Base-by-base conservation (phyloP, 2,888 invertebrate species). In the Bedellia somnulentella region DNA sequence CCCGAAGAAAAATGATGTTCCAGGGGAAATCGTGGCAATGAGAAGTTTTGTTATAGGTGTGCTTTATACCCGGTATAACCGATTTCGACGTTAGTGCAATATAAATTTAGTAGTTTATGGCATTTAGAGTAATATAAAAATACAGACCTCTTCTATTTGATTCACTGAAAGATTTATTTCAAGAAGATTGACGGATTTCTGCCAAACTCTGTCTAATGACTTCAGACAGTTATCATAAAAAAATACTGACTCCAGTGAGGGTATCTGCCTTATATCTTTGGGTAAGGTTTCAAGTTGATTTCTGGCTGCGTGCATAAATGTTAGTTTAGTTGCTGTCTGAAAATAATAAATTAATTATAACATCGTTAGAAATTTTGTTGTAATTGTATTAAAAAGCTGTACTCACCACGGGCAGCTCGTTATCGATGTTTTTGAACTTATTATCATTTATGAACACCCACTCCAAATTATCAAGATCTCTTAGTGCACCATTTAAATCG, bases 401-500 rank as follows among this genome's bases (percentile, higher is more conserved):
- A 42, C 80, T 81, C 49, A 80, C 80, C 38, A 80, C 71, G 2
- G 91, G 90, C 37, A 92, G 56, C 58, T 92, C 86, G 26, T 83
- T 82, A 27, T 91, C 90, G 43, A 92, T 70, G 15, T 83, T 79
- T 35, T 81, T 81, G 33, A 92, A 68, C 42, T 85, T 80, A 57
- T 92, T 92, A 32, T 82, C 79, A 49, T 89, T 89, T 29, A 91
- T 81, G 42, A 89, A 85, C 27, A 92, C 76, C 82, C 89, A 88
- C 46, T 86, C 84, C 35, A 92, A 62, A 36, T 85, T 80, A 36
- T 82, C 80, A 28, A 91, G 62, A 33, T 87, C 83, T 36, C 83
- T 78, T n/a, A 91, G 57, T 1, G 89, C 87, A n/a, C 86, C 85
- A 50, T 91, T 91, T 31, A 92, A 58, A 29, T 80, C 79, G 34